These are phyloP conservation scores for Amiota mariae DNA, from an alignment of 2,888 invertebrate species.

Conservation along the genomic window DNA sequence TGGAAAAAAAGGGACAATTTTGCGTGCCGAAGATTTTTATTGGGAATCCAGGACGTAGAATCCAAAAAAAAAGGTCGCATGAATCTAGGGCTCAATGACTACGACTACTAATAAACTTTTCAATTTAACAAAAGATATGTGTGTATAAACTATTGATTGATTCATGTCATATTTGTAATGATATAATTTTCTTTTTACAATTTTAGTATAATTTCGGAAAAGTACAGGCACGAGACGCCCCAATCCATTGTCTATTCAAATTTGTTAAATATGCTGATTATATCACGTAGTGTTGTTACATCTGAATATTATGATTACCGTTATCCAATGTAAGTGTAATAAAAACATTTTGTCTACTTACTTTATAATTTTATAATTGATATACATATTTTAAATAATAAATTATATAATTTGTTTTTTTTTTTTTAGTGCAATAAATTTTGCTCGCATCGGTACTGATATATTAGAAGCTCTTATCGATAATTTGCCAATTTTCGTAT, in stretches of 20 bases:
- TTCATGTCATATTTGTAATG: too few species aligned
- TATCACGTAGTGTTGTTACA: conserved; percentile 63
- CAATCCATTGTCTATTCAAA: conserved; percentile 68
- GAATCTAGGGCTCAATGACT: too few species aligned
- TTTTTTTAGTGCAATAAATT: conserved; percentile 66
- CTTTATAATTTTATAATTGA: background rate
- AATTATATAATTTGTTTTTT: background rate
- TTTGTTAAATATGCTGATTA: conserved; percentile 70
- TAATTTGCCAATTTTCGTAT: conserved; percentile 63
- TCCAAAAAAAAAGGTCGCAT: too few species aligned
- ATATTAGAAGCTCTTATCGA: conserved; percentile 70
- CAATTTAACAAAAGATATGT: too few species aligned
- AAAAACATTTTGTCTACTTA: too few species aligned
- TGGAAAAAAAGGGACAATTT: too few species aligned
- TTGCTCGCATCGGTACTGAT: conserved; percentile 71
- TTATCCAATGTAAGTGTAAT: conserved; percentile 70
- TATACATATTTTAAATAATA: background rate
- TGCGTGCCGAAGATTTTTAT: too few species aligned
- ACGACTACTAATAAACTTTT: too few species aligned
- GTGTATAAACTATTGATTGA: too few species aligned
- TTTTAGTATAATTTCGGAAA: conserved; percentile 69
- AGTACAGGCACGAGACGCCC: conserved; percentile 65
- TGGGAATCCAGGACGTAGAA: too few species aligned
- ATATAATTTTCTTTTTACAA: background rate
- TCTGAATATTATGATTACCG: conserved; percentile 70